phyloP scores from a whole-genome alignment of 2,888 invertebrate species.

The Ditula angustiorana region DNA sequence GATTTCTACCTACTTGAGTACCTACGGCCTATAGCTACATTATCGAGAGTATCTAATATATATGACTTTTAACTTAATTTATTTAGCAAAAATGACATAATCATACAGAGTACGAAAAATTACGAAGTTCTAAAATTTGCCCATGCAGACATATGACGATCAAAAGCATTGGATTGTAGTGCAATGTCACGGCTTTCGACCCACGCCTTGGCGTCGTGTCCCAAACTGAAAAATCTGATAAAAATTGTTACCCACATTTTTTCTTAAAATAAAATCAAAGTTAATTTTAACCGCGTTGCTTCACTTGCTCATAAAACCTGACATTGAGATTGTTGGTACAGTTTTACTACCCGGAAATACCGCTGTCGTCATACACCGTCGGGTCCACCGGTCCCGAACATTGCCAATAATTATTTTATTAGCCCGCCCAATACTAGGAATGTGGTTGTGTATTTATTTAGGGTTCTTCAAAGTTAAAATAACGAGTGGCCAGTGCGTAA shows the following conservation, averaged over 20 bases:
- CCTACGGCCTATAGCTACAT: too few species aligned
- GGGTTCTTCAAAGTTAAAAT: slow-evolving; percentile 11
- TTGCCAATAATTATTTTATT: slow-evolving; percentile 34
- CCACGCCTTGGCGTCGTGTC: background rate
- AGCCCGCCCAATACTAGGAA: slow-evolving; percentile 11
- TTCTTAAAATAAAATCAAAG: slow-evolving; percentile 40
- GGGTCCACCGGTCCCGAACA: slow-evolving; percentile 18
- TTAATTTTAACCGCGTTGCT: slow-evolving; percentile 55
- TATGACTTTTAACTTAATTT: too few species aligned
- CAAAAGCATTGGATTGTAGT: background rate
- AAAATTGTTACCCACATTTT: slow-evolving; percentile 25
- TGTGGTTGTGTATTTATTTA: slow-evolving; percentile 32
- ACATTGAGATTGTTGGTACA: slow-evolving; percentile 78
- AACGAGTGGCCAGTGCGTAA: background rate
- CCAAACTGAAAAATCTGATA: too few species aligned
- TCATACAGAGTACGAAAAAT: too few species aligned
- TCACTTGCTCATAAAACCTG: slow-evolving; percentile 76
- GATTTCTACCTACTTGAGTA: too few species aligned
- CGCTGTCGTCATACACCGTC: slow-evolving; percentile 16
- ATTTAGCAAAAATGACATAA: too few species aligned
- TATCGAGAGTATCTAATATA: too few species aligned
- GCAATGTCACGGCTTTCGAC: background rate
- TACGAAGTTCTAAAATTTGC: too few species aligned
- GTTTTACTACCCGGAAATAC: slow-evolving; percentile 72
- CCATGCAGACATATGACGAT: too few species aligned